phyloP scores from a whole-genome alignment of 2,888 invertebrate species.

The Acanthosoma haemorrhoidale region DNA sequence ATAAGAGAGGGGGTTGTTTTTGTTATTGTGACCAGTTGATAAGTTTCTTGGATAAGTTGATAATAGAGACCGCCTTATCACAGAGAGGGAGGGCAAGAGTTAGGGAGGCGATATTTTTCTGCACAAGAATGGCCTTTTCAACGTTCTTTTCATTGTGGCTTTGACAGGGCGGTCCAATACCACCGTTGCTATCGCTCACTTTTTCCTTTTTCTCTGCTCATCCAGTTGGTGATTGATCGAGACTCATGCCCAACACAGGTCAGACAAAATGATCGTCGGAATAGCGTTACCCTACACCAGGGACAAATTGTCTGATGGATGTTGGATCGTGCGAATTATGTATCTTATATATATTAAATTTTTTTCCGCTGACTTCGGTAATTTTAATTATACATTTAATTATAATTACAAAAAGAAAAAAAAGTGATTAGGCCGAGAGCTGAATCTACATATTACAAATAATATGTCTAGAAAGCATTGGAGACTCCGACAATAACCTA shows the following conservation, averaged over 20 bases:
- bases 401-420: too few relatives aligned
- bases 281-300: too few relatives aligned
- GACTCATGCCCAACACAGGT: background rate
- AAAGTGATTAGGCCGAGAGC: too few relatives aligned
- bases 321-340: too few relatives aligned
- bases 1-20: background rate
- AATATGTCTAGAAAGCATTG: too few relatives aligned
- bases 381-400: too few relatives aligned
- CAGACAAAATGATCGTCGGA: too few relatives aligned
- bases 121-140: background rate
- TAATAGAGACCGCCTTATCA: background rate
- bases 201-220: background rate
- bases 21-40: background rate
- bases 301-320: too few relatives aligned
- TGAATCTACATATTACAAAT: too few relatives aligned
- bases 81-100: background rate
- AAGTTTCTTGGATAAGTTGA: constrained; percentile 1
- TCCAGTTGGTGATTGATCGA: background rate
- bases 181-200: background rate
- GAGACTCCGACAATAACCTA: too few relatives aligned
- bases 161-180: background rate
- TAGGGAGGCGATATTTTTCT: background rate
- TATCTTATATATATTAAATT: too few relatives aligned
- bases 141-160: background rate
- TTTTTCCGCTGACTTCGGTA: too few relatives aligned